A percentile compares a stretch with the other conserved stretches of the same genome.
Conservation (phyloP, 2,888 invertebrate species). For the Pyrrhopygopsis socrates region DNA sequence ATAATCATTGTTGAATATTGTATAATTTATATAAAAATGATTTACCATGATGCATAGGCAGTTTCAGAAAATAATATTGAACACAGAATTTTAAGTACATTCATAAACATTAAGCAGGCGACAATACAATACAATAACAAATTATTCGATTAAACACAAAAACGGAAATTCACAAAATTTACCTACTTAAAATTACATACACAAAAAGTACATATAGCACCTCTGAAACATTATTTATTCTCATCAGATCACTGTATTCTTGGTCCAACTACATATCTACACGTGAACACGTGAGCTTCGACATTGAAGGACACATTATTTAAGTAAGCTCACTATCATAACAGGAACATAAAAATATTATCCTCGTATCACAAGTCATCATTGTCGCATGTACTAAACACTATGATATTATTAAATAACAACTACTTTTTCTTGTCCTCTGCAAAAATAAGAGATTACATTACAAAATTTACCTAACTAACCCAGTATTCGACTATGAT, state of each 20-base stretch:
- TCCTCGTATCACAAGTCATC: constrained; percentile 42
- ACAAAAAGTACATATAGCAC: constrained; percentile 88
- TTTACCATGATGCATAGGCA: constrained; percentile 34
- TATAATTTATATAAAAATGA: constrained; percentile 36
- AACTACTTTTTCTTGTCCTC: constrained; percentile 38
- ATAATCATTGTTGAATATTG: constrained; percentile 26
- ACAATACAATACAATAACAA: constrained; percentile 17
- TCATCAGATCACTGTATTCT: constrained; percentile 79
- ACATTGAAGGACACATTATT: constrained; percentile 15
- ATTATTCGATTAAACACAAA: constrained; percentile 18
- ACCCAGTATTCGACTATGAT: constrained; percentile 57
- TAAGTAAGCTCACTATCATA: constrained; percentile 20
- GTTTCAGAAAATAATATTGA: constrained; percentile 22
- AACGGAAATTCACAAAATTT: constrained; percentile 65
- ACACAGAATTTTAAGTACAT: constrained; percentile 52
- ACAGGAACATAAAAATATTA: constrained; percentile 39
- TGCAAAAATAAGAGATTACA: constrained; percentile 68
- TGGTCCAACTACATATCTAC: constrained; percentile 80
- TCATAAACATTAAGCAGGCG: constrained; percentile 14
- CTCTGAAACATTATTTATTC: constrained; percentile 74
- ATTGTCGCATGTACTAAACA: constrained; percentile 24
- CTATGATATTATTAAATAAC: constrained; percentile 72
- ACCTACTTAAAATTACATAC: constrained; percentile 90
- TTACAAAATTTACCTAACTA: constrained; percentile 29
- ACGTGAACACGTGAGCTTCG: neutral